These are phyloP conservation scores for Sarcophaga bullata DNA, from an alignment of 1,140 invertebrate genomes.

Conservation along the genomic window DNA sequence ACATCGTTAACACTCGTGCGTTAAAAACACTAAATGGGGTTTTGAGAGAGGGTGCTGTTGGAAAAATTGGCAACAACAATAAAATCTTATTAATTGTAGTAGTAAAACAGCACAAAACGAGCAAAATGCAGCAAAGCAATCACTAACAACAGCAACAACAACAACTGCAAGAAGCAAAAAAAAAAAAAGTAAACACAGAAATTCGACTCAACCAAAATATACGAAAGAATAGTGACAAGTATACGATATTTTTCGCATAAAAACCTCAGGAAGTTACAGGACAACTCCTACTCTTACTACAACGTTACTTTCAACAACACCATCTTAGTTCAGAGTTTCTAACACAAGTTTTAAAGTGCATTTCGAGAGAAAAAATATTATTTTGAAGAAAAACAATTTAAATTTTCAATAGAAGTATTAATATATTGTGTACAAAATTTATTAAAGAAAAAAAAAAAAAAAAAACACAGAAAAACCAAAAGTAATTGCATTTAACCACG, in stretches of 20 bases:
- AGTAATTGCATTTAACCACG: background rate
- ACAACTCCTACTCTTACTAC: constrained; percentile 58
- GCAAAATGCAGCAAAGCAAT: background rate
- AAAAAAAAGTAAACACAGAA: background rate
- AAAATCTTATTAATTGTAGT: constrained; percentile 27
- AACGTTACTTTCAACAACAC: constrained; percentile 41
- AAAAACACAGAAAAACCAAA: too few relatives aligned
- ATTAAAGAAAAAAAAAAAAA: too few relatives aligned
- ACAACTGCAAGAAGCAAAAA: background rate
- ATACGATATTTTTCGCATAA: constrained; percentile 52
- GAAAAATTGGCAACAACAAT: constrained; percentile 31
- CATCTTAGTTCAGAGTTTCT: background rate
- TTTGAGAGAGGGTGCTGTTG: background rate
- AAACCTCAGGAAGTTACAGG: constrained; percentile 53
- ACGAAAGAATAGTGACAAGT: constrained; percentile 9
- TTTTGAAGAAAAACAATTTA: background rate
- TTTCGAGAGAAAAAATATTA: background rate
- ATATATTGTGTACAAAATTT: background rate
- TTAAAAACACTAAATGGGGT: constrained; percentile 5
- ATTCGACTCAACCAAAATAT: constrained; percentile 29
- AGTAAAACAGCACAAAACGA: background rate
- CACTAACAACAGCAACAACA: background rate
- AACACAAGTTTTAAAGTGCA: background rate
- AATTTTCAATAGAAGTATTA: too few relatives aligned
- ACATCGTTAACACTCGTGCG: constrained; percentile 48